Conservation (phyloP, 2,888 invertebrate genomes). For the Thymelicus lineola region DNA sequence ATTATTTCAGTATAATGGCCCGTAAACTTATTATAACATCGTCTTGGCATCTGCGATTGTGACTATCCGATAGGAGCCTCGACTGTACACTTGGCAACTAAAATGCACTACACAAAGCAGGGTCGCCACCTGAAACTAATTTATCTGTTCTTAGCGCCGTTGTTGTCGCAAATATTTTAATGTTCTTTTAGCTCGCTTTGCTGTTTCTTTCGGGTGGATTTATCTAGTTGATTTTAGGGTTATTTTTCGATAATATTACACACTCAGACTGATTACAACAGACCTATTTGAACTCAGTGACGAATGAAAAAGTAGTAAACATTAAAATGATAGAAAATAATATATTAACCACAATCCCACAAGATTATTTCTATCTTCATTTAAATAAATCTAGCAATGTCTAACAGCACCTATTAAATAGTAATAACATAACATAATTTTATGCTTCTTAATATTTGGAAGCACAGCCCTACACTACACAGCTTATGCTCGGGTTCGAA, state of each 20-base stretch:
- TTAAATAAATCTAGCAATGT: no score
- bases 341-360: no score
- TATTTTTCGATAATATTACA: no score
- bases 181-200: not conserved
- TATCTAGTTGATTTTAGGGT: not conserved
- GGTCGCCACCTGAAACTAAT: constrained; percentile 11
- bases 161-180: not conserved
- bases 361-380: no score
- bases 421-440: not conserved
- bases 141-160: not conserved
- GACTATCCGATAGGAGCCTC: constrained; percentile 29
- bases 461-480: constrained; percentile 22
- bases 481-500: not conserved
- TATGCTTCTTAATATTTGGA: not conserved
- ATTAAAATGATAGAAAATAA: no score
- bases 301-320: no score
- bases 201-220: not conserved
- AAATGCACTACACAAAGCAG: constrained; percentile 21
- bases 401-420: not conserved
- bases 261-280: no score
- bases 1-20: constrained; percentile 28
- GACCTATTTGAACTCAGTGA: no score
- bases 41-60: constrained; percentile 35
- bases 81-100: constrained; percentile 32
- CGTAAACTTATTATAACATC: constrained; percentile 30